phyloP scores from a whole-genome alignment of 2,113 vertebrate genomes.

The Petaurus breviceps region DNA sequence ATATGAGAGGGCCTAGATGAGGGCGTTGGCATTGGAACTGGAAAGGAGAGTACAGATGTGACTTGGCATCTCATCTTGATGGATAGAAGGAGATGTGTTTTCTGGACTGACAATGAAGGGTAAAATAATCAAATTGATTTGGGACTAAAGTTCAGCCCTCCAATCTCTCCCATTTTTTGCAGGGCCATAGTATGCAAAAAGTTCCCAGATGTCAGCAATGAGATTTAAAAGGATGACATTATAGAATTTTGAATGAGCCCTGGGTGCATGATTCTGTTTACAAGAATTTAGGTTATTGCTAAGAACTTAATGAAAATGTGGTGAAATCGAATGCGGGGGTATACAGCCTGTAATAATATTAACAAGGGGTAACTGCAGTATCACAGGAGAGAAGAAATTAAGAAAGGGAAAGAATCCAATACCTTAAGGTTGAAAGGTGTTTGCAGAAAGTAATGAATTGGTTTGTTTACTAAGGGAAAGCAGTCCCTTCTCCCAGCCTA shows the following conservation, averaged over 20 bases:
- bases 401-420: conserved; percentile 45
- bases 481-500: background rate
- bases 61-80: background rate
- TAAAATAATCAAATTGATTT: background rate
- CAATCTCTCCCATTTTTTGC: background rate
- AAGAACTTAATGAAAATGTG: conserved; percentile 53
- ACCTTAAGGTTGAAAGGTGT: conserved; percentile 36
- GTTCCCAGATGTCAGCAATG: conserved; percentile 1
- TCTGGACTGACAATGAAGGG: background rate
- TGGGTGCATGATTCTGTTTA: conserved; percentile 30
- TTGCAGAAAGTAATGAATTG: conserved; percentile 27
- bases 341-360: conserved; percentile 51
- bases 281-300: conserved; percentile 59
- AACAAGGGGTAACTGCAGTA: conserved; percentile 59
- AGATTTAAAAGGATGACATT: conserved; percentile 45
- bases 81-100: background rate
- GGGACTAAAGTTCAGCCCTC: background rate
- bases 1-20: background rate
- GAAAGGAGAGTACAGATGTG: background rate
- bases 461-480: background rate
- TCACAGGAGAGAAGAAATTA: conserved; percentile 60
- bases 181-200: background rate
- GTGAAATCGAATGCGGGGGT: conserved; percentile 51
- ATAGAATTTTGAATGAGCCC: conserved; percentile 58
- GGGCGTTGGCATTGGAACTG: background rate